Base-by-base conservation (phyloP, 2,797 vertebrate species). In the Capromys pilorides region DNA sequence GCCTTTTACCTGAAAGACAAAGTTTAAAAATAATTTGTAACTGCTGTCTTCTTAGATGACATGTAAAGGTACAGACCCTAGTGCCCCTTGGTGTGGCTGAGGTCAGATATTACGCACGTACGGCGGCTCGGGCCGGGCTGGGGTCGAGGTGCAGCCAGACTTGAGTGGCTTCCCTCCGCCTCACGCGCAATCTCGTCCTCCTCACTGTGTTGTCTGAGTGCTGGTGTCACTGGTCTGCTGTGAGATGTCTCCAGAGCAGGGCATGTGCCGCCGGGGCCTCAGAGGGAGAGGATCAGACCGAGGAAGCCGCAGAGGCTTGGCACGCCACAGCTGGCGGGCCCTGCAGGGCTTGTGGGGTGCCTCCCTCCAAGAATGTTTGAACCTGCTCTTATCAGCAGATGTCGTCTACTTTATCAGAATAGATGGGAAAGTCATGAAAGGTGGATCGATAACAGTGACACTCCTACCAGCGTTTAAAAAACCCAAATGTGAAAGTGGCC, bases 11-110 rank as follows among this genome's bases (percentile, higher is more conserved):
- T 49, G 86, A 10, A 69, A 67, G 79, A 62, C 41, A 67, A 51
- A 77, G 81, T 84, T 62, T 80, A 77, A 81, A 84, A 86, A 41
- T 93, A 84, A 69, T 62, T 90, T 82, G 26, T n/a, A 59, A 94
- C 67, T 26, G 4, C 73, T 86, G 33, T 31, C 36, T 87, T 78
- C 92, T 84, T 73, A 92, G 39, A 83, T 61, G 36, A 89, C 57
- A 66, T 81, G 51, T 57, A 71, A 28, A 45, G 31, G 33, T 41
- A 81, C 71, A 90, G 75, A 51, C 73, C 14, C 39, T 31, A 14
- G 2, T 31, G 78, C 54, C 41, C 3, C 16, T 57, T 79, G 12
- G 57, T 83, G 18, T 75, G 59, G 62, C 77, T 90, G 77, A 84
- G 85, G 3, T 91, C 24, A 83, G 61, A 77, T 2, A 39, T 57